Evolutionary conservation across 2,888 invertebrate genomes (phyloP).

Genomic region (Crematogaster levior): DNA sequence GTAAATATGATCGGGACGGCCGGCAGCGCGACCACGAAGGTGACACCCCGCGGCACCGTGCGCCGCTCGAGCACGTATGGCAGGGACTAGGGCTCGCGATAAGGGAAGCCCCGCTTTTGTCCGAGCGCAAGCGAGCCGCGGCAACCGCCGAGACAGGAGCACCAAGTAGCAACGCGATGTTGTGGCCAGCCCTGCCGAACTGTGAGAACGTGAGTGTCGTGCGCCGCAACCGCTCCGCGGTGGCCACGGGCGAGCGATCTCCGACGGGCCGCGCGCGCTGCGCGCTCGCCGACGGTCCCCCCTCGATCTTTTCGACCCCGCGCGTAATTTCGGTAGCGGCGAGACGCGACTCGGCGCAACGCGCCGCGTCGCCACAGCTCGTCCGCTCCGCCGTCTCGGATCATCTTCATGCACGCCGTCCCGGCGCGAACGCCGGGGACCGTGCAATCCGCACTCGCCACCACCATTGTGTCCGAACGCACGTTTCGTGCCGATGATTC

Average conservation of each 20-base stretch:
- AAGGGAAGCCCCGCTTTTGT: slow-evolving; percentile 73
- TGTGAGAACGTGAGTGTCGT: slow-evolving; percentile 78
- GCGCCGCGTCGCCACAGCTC: neutral
- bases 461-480: slow-evolving; percentile 73
- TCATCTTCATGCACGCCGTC: no score
- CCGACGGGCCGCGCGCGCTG: neutral
- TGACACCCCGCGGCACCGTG: slow-evolving; percentile 82
- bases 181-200: slow-evolving; percentile 71
- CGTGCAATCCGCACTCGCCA: neutral
- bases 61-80: slow-evolving; percentile 81
- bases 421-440: slow-evolving; percentile 15
- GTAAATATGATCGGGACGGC: slow-evolving; percentile 80
- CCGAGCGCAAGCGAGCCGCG: slow-evolving; percentile 44
- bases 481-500: no score
- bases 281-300: neutral
- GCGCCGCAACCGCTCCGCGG: slow-evolving; percentile 51
- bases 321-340: slow-evolving; percentile 79
- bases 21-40: slow-evolving; percentile 79
- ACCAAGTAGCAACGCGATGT: slow-evolving; percentile 72
- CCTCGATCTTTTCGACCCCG: no score
- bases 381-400: no score
- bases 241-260: neutral
- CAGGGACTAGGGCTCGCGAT: slow-evolving; percentile 80
- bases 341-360: neutral
- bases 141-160: slow-evolving; percentile 63